Percentiles rank a stretch among this genome's conserved stretches.
Evolutionary conservation across 2,113 vertebrate genomes (phyloP).

Genomic region (Delphinus delphis): DNA sequence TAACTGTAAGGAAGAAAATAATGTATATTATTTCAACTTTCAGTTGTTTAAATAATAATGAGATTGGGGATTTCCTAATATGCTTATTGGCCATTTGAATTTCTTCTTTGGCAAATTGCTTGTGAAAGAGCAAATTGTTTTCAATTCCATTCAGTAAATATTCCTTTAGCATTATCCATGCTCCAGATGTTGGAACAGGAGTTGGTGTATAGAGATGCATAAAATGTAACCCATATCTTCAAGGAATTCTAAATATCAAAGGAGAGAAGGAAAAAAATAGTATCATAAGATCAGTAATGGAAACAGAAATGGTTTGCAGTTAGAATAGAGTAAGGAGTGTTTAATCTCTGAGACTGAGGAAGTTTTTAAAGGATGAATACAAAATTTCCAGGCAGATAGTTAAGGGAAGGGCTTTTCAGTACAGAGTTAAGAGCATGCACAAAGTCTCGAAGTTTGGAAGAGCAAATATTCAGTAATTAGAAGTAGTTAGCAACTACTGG

Average conservation of each 20-base stretch:
- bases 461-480: not conserved
- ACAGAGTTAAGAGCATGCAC: not conserved
- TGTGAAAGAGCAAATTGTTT: not conserved
- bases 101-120: slow-evolving; percentile 34
- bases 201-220: not conserved
- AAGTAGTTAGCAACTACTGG: not conserved
- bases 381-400: not conserved
- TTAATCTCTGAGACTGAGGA: slow-evolving; percentile 11
- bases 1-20: not conserved
- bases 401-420: not conserved
- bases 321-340: not conserved
- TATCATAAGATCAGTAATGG: not conserved
- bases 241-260: slow-evolving; percentile 34
- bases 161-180: not conserved
- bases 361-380: not conserved
- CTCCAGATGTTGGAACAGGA: not conserved
- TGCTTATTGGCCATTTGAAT: not conserved
- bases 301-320: not conserved
- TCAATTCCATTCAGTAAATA: slow-evolving; percentile 16
- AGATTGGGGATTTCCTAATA: not conserved
- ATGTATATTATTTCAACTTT: slow-evolving; percentile 21
- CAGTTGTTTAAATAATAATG: not conserved
- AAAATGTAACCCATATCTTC: not conserved
- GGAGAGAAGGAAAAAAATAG: not conserved
- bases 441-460: not conserved